These are phyloP conservation scores for Bolborhynchus lineola DNA, from an alignment of 2,113 vertebrate genomes.

Conservation along the genomic window DNA sequence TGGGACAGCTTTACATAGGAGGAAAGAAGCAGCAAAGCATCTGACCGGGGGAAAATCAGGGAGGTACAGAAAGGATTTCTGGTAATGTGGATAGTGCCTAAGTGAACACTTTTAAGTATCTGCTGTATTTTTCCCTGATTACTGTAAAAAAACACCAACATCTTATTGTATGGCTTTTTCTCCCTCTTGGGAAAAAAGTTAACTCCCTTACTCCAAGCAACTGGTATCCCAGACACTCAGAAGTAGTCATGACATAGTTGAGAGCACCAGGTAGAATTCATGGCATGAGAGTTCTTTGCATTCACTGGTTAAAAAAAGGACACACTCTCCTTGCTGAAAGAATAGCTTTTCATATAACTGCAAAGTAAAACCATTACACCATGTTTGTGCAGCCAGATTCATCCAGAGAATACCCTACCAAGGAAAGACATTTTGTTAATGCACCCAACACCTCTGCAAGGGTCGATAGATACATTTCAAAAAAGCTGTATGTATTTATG, in stretches of 20 bases:
- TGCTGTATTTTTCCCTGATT: neutral
- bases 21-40: neutral
- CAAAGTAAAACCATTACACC: neutral
- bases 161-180: neutral
- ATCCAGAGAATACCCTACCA: neutral
- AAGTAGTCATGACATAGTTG: neutral
- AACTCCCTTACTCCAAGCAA: neutral
- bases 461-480: rapidly evolving
- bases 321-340: neutral
- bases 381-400: neutral
- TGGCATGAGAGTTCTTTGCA: rapidly evolving
- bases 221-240: too few relatives aligned
- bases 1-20: neutral
- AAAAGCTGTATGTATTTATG: neutral
- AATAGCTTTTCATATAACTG: neutral
- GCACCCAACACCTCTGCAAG: neutral
- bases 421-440: neutral
- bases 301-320: neutral
- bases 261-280: neutral
- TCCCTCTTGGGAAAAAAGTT: neutral
- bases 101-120: neutral
- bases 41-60: neutral
- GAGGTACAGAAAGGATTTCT: neutral
- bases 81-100: neutral
- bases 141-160: rapidly evolving